These are phyloP conservation scores for Scomberomorus guttatus DNA, from an alignment of 2,797 vertebrate genomes.

Conservation along the genomic window DNA sequence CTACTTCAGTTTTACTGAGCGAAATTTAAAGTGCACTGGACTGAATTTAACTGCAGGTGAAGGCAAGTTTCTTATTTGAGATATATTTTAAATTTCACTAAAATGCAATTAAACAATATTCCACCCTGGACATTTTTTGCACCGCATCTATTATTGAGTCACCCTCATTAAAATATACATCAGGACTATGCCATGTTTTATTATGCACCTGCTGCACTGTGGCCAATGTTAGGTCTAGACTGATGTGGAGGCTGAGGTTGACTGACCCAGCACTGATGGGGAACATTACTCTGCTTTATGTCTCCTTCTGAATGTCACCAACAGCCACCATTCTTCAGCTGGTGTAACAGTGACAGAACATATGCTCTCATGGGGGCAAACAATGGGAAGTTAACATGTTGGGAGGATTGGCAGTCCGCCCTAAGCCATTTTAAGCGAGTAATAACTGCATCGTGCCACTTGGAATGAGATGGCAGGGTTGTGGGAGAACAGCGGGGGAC, in stretches of 20 bases:
- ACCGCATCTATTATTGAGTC: background rate
- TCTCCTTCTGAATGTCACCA: background rate
- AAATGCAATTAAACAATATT: background rate
- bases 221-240: background rate
- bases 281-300: constrained; percentile 18
- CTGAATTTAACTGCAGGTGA: background rate
- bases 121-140: background rate
- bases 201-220: constrained; percentile 26
- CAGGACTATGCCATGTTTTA: constrained; percentile 6
- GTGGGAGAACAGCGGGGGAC: constrained; percentile 25
- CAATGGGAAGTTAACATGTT: constrained; percentile 16
- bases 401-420: background rate
- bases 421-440: constrained; percentile 29
- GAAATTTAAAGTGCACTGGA: background rate
- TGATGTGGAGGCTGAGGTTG: background rate
- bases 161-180: constrained; percentile 21
- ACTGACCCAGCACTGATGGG: background rate
- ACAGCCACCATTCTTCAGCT: constrained; percentile 3
- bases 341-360: background rate
- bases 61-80: too few species aligned
- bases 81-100: too few species aligned
- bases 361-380: constrained; percentile 8
- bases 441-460: constrained; percentile 38
- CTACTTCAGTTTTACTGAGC: background rate
- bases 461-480: constrained; percentile 23